phyloP scores from a whole-genome alignment of 2,888 invertebrate species.

The Hirtodrosophila histrioides region DNA sequence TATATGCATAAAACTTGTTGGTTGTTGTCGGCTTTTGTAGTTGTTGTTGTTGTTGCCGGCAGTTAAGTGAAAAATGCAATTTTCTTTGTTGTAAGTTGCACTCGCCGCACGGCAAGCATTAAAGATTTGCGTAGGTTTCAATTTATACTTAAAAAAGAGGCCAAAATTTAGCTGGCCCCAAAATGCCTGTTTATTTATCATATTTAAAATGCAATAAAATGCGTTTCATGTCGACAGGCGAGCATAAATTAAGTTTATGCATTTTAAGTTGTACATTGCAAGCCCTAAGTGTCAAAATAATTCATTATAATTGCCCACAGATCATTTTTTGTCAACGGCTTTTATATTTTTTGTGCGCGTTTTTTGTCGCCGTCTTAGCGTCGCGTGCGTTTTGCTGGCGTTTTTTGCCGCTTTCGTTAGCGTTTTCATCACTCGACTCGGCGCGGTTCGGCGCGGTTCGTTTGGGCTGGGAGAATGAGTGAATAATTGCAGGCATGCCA shows the following conservation, averaged over 20 bases:
- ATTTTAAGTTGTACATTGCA: slow-evolving; percentile 67
- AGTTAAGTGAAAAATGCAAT: slow-evolving; percentile 69
- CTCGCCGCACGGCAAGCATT: slow-evolving; percentile 7
- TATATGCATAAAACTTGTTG: slow-evolving; percentile 29
- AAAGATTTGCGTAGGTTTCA: slow-evolving; percentile 47
- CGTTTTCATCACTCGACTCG: slow-evolving; percentile 33
- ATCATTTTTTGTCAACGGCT: slow-evolving; percentile 74
- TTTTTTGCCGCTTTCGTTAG: slow-evolving; percentile 28
- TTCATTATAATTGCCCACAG: slow-evolving; percentile 83
- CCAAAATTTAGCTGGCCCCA: slow-evolving; percentile 38
- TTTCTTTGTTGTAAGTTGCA: slow-evolving; percentile 51
- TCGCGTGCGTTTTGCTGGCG: slow-evolving; percentile 55
- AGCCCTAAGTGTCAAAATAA: slow-evolving; percentile 80
- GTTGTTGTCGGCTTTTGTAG: slow-evolving; percentile 9
- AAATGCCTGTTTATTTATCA: slow-evolving; percentile 76
- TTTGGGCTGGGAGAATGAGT: slow-evolving; percentile 60
- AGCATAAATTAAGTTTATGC: slow-evolving; percentile 77
- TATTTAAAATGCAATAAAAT: slow-evolving; percentile 82
- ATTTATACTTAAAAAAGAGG: slow-evolving; percentile 41
- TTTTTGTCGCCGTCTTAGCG: slow-evolving; percentile 39
- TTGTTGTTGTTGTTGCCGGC: slow-evolving; percentile 39
- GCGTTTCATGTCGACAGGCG: slow-evolving; percentile 69
- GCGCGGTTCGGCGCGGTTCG: too few species aligned
- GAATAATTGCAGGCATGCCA: slow-evolving; percentile 73
- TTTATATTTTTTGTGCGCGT: slow-evolving; percentile 35